These are phyloP conservation scores for Macroramphosus scolopax DNA, from an alignment of 2,797 vertebrate genomes.

Conservation along the genomic window DNA sequence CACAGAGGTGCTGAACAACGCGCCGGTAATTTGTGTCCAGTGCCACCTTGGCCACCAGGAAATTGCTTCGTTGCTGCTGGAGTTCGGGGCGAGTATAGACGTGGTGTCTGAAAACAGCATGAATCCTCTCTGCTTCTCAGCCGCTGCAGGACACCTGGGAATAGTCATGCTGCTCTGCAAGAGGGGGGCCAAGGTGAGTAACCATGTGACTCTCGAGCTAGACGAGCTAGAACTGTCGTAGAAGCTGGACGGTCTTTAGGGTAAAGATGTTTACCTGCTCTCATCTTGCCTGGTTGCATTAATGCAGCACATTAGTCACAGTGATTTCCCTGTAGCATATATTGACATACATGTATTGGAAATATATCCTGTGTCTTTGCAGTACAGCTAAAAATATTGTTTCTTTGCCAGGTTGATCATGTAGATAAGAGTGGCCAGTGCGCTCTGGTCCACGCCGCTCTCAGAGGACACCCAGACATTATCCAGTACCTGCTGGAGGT, in stretches of 20 bases:
- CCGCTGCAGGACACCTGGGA: conserved; percentile 88
- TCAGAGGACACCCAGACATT: conserved; percentile 88
- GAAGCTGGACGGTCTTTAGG: background rate
- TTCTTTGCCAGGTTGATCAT: conserved; percentile 81
- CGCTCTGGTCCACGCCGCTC: conserved; percentile 89
- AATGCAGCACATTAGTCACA: background rate
- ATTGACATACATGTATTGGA: too few species aligned
- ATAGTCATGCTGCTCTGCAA: conserved; percentile 87
- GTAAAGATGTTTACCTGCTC: background rate
- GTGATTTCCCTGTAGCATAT: too few species aligned
- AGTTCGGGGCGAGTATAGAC: conserved; percentile 89
- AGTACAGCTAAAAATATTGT: conserved; percentile 15
- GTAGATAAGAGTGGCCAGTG: conserved; percentile 96
- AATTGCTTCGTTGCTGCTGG: conserved; percentile 87
- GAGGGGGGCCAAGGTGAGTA: conserved; percentile 85
- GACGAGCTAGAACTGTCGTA: background rate
- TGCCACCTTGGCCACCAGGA: conserved; percentile 95
- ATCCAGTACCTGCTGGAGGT: conserved; percentile 85
- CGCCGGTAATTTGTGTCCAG: conserved; percentile 93
- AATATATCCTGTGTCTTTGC: background rate
- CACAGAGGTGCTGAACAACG: conserved; percentile 94
- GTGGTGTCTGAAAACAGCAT: conserved; percentile 89
- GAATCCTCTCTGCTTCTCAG: conserved; percentile 89
- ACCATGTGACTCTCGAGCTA: background rate
- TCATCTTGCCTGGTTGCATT: background rate